Conservation (phyloP, 2,888 invertebrate genomes). For the Apoderus coryli region DNA sequence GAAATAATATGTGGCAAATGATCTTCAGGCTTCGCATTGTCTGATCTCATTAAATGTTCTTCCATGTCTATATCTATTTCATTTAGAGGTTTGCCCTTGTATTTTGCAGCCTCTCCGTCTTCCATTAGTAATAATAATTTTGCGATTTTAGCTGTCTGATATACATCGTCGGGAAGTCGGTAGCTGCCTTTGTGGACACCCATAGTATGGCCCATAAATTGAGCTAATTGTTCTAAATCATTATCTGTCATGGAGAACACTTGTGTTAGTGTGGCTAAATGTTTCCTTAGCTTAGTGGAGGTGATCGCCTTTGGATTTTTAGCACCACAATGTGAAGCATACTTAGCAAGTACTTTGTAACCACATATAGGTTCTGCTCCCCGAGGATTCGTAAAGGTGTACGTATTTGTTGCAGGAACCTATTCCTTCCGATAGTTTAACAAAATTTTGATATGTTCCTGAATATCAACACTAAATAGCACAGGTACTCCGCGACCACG, state of each 20-base stretch:
- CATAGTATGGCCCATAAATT: no score
- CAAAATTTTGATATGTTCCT: constrained; percentile 15
- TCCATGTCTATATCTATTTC: constrained; percentile 16
- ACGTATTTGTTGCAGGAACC: constrained; percentile 8
- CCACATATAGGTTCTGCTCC: constrained; percentile 14
- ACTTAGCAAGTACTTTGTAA: constrained; percentile 18
- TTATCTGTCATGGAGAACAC: no score
- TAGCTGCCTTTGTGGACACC: no score
- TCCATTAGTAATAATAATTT: constrained; percentile 16
- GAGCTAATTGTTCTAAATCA: no score
- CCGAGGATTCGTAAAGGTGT: constrained; percentile 12
- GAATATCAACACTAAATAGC: constrained; percentile 18
- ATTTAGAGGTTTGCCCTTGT: constrained; percentile 15
- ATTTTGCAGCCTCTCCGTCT: constrained; percentile 15
- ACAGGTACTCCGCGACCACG: constrained; percentile 18
- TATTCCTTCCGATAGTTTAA: constrained; percentile 8
- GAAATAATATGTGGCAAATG: neutral
- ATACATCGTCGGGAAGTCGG: constrained; percentile 12
- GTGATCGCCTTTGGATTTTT: constrained; percentile 17
- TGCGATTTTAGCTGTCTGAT: constrained; percentile 16
- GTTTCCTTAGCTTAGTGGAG: no score
- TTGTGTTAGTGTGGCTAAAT: no score
- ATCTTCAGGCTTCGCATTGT: neutral
- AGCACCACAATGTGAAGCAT: constrained; percentile 15
- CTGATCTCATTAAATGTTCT: constrained; percentile 10